Evolutionary conservation across 2,797 vertebrate genomes (phyloP).

Genomic region (Sylvia borin): DNA sequence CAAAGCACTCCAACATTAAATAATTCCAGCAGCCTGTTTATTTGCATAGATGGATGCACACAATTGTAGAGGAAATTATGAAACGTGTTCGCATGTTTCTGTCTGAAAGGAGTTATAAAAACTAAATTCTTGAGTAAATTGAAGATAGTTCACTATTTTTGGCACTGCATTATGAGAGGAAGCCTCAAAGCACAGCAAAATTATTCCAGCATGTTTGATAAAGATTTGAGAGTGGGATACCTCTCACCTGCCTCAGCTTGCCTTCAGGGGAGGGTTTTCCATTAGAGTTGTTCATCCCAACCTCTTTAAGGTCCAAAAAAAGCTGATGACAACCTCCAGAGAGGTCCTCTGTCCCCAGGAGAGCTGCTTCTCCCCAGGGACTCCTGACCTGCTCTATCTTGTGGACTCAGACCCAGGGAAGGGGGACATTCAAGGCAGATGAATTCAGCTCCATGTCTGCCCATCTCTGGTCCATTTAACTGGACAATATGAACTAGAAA

Average conservation of each 20-base stretch:
- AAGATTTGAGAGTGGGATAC: background rate
- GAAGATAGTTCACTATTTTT: constrained; percentile 35
- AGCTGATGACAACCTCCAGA: background rate
- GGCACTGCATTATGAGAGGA: background rate
- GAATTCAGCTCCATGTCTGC: background rate
- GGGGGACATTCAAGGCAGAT: background rate
- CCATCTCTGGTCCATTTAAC: background rate
- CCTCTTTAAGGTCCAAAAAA: background rate
- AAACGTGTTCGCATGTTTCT: constrained; percentile 35
- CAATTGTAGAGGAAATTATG: constrained; percentile 58
- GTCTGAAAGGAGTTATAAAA: constrained; percentile 50
- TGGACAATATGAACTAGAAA: background rate
- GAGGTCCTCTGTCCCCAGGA: background rate
- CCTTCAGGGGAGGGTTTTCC: background rate
- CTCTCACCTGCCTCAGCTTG: constrained; percentile 7
- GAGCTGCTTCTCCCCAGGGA: background rate
- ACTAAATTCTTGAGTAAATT: constrained; percentile 35
- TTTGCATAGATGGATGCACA: constrained; percentile 53
- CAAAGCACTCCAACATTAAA: constrained; percentile 39
- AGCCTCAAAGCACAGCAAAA: constrained; percentile 13
- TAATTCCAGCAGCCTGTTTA: constrained; percentile 58
- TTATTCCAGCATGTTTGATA: constrained; percentile 38
- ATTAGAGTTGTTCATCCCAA: background rate
- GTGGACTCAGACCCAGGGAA: background rate
- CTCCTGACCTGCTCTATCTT: too few species aligned